Conservation (phyloP, 1,140 invertebrate species). For the Pollicipes pollicipes region DNA sequence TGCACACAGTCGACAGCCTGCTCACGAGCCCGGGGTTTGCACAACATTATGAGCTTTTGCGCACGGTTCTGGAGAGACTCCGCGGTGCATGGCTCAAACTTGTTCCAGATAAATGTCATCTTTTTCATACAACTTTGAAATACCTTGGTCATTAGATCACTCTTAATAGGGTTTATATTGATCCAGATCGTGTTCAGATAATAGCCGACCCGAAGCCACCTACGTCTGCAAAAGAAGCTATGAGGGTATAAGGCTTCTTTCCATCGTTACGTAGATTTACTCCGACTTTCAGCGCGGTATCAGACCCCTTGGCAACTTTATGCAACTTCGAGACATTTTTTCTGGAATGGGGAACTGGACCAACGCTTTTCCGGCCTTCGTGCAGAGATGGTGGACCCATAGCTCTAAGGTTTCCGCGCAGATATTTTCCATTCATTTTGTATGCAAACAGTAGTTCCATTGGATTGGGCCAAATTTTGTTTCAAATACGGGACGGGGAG, state of each 20-base stretch:
- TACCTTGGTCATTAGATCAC: not conserved
- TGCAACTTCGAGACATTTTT: not conserved
- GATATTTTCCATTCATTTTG: not conserved
- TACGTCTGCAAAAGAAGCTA: not conserved
- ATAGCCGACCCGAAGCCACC: not conserved
- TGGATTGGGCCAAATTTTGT: not conserved
- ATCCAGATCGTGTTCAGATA: not conserved
- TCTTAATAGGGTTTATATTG: not conserved
- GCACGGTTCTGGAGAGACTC: not conserved
- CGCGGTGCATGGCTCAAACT: not conserved
- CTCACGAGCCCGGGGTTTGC: too few species aligned
- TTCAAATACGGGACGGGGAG: not conserved
- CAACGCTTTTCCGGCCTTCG: not conserved
- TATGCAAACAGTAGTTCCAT: not conserved
- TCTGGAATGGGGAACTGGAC: not conserved
- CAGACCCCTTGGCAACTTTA: not conserved
- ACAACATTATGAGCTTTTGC: too few species aligned
- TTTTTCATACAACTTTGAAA: not conserved
- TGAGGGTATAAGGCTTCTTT: not conserved
- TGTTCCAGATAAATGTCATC: not conserved
- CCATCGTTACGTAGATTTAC: not conserved
- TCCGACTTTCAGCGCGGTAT: not conserved
- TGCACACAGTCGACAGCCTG: too few species aligned
- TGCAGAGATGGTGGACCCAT: not conserved
- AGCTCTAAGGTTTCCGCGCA: not conserved